Evolutionary conservation across 2,888 invertebrate genomes (phyloP), one percentile per base, ranked within the genome.

Genomic region (Acrocyrtus sp.): DNA sequence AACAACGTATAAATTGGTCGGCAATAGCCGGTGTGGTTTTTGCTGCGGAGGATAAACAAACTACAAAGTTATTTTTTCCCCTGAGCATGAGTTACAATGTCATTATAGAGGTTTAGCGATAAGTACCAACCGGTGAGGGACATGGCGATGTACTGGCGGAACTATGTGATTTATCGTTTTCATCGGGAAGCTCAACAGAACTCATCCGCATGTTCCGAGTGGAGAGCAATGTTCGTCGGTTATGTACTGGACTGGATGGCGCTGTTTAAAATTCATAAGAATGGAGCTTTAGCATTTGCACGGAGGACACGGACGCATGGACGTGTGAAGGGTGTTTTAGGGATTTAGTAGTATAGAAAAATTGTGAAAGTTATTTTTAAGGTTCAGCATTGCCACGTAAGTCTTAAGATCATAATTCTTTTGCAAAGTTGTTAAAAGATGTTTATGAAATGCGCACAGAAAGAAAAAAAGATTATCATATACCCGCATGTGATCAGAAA

Each of bases 61-160:
- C 8, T 21, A 57, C 39, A 29, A 56, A 63, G 54, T 70, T 24
- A 72, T 1, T n/a, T n/a, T n/a, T n/a, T n/a, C n/a, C n/a, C n/a
- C n/a, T n/a, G n/a, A n/a, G n/a, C n/a, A n/a, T n/a, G 27, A 2
- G 22, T 22, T 60, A 12, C 45, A 17, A 60, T n/a, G 21, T 12
- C n/a, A 27, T 15, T 12, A 21, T 15, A 17, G 2, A 45, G 21
- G 29, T 60, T 24, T n/a, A 34, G 17, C 6, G 17, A 17, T 19
- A 47, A n/a, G 10, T 8, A 57, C 70, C 34, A 34, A 88, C 88
- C 39, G 95, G 95, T 80, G 95, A 95, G 15, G 95, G 95, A 83
- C 95, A 96, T 1, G 96, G 96, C 47, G 96, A 96, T 17, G 95
- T 93, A 83, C 95, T 95, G 75, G 95, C 94, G 24, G 95, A 95